These are phyloP conservation scores for Zootoca vivipara DNA, from an alignment of 2,113 vertebrate species.

Conservation along the genomic window DNA sequence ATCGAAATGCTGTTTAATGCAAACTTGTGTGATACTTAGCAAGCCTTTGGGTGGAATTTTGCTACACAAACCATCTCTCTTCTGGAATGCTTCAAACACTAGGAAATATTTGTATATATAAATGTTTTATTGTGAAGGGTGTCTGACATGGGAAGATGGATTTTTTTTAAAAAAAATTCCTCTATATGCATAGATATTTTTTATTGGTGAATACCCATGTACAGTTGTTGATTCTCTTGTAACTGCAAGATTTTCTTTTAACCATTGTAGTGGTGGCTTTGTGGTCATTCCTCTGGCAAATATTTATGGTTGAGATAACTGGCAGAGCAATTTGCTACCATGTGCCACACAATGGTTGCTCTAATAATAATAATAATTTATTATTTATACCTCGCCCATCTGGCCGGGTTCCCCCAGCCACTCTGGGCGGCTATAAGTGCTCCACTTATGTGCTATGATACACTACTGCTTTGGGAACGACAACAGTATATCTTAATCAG, in stretches of 20 bases:
- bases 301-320: background rate
- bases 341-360: background rate
- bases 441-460: background rate
- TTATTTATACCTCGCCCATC: too few relatives aligned
- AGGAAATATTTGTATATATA: slow-evolving; percentile 1
- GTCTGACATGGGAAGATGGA: background rate
- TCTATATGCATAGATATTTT: background rate
- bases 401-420: too few relatives aligned
- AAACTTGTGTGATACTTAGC: slow-evolving; percentile 15
- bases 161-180: background rate
- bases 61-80: slow-evolving; percentile 20
- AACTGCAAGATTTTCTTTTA: background rate
- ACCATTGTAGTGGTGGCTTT: background rate
- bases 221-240: background rate
- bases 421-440: background rate
- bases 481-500: background rate
- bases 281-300: background rate
- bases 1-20: slow-evolving; percentile 43
- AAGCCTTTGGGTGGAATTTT: background rate
- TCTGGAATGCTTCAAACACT: slow-evolving; percentile 20
- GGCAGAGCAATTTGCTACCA: background rate
- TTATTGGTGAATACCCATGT: background rate
- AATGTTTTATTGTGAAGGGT: background rate
- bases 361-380: too few relatives aligned
- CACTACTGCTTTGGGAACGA: too few relatives aligned